Percentiles rank a stretch among this genome's conserved stretches.
Conservation (phyloP, 2,797 vertebrate species). For the Microcaecilia unicolor region DNA sequence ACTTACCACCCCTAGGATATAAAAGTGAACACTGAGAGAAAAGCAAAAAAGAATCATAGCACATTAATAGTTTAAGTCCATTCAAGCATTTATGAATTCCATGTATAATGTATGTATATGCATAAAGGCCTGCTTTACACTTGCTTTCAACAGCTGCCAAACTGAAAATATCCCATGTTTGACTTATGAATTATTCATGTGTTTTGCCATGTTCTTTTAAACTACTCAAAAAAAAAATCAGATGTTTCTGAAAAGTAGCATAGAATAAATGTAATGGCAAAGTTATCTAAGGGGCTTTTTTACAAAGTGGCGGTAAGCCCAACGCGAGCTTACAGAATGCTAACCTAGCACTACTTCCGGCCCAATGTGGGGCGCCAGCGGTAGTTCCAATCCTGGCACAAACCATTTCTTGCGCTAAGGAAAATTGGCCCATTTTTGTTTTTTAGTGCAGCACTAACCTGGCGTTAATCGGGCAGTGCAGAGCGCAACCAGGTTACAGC, state of each 20-base stretch:
- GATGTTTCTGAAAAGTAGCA: background rate
- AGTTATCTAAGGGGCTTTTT: too few relatives aligned
- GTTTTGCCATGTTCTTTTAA: background rate
- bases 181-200: background rate
- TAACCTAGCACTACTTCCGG: too few relatives aligned
- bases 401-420: too few relatives aligned
- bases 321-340: too few relatives aligned
- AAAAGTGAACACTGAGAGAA: background rate
- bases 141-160: background rate
- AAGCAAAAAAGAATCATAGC: background rate
- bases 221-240: background rate
- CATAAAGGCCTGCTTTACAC: background rate
- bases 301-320: too few relatives aligned
- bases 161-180: background rate
- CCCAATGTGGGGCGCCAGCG: too few relatives aligned
- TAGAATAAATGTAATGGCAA: too few relatives aligned
- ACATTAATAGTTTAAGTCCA: background rate
- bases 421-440: too few relatives aligned
- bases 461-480: too few relatives aligned
- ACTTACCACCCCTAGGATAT: constrained; percentile 2
- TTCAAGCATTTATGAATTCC: background rate
- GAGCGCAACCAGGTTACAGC: too few relatives aligned
- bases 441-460: too few relatives aligned
- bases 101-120: accelerated
- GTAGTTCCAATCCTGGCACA: too few relatives aligned